Base-by-base conservation (phyloP, 2,797 vertebrate species). In the Pempheris klunzingeri region DNA sequence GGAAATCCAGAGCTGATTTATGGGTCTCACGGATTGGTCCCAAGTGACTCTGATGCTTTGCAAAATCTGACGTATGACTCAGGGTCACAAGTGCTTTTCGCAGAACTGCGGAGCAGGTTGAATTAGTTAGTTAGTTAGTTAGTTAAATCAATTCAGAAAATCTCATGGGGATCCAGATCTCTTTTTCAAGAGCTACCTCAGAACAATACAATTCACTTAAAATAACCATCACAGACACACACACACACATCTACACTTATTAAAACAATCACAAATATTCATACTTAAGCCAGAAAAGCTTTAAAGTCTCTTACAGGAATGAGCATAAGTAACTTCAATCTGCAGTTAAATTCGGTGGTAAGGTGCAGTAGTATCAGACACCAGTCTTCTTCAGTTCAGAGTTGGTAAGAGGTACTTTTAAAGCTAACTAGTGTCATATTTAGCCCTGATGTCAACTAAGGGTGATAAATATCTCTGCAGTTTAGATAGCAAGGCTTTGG, bases 1-100 rank as follows among this genome's bases (percentile, higher is more conserved):
- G 41, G 78, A 80, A 86, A 83, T 73, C 79, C 76, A 24, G 57
- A 39, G 67, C 78, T 86, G 91, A 94, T 94, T 94, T 94, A 94
- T 88, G 68, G 76, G 59, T 49, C 81, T 84, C 64, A 85, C 74
- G 74, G 87, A 92, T 92, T 91, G 89, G 80, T 84, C 92, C 90
- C 87, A 39, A 86, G 91, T 88, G 92, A 87, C 81, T 86, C 47
- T 8, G 76, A 88, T 71, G 66, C 84, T 90, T 82, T 86, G 80
- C 74, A 77, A 88, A 88, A 87, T 84, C 77, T 83, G 82, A 88
- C 28, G 73, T 68, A 74, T 82, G 90, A 89, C 80, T 83, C 80
- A 80, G 64, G 71, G 83, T 57, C 85, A 77, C 67, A 60, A 78
- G 72, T 49, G 74, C 63, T 68, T 59, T 46, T 81, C 60, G 58